Evolutionary conservation across 2,888 invertebrate genomes (phyloP), one percentile per base, ranked within the genome.

Genomic region (Ichneumoninae sp.): DNA sequence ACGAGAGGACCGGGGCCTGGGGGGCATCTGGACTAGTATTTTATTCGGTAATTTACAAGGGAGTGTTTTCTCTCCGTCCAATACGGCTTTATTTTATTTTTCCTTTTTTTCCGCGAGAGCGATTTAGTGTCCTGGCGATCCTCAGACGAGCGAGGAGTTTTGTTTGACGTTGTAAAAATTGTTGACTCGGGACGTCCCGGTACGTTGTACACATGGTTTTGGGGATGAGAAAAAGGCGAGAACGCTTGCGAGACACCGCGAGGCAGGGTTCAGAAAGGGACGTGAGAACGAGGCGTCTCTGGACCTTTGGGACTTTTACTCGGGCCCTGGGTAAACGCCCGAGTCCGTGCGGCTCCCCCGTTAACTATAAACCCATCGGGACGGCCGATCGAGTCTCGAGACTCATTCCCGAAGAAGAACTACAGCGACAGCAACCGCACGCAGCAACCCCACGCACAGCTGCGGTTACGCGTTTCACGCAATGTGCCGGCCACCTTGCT

Each of bases 391-490:
- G 71, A 57, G 19, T 19, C 54, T 54, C 71, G 40, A 72, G 44
- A 19, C 52, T 52, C 70, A 71, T 70, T 52, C 70, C 26, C 30
- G 79, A 79, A n/a, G 78, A 69, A 22, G 65, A 65, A 75, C 62
- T 65, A 65, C 75, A 52, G 65, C 33, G 33, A 65, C 33, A 19
- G 36, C 65, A 76, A 65, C 47, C 74, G 60, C 80, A 69, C 70
- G 68, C 62, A 78, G 44, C 68, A 83, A 71, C 91, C 78, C 84
- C 86, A 92, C 90, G 92, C 91, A 92, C 92, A 91, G 92, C 92
- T 93, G 93, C 91, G 92, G 93, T 93, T 92, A 91, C 90, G 91
- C 90, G 89, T 93, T 93, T 92, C 92, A 92, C 91, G 92, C 91
- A 91, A 92, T 90, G 89, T 90, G 90, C 88, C 86, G 84, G 86